Base-by-base conservation (phyloP, 2,888 invertebrate species). In the Euspilapteryx auroguttella region DNA sequence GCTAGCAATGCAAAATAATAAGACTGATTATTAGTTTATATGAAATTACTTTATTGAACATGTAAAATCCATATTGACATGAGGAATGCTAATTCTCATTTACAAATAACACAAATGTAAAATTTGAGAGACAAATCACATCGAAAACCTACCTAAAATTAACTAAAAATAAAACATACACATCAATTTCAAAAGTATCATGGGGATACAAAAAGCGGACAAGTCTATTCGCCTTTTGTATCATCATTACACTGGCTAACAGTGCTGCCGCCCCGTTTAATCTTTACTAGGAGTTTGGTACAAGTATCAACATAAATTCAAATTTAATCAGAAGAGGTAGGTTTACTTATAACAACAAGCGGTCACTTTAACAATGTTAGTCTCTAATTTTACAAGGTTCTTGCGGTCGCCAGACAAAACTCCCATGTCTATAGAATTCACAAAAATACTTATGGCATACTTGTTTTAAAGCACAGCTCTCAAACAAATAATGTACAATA, bases 31-130 rank as follows among this genome's bases (percentile, higher is more conserved):
- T n/a, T n/a, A n/a, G n/a, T n/a, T n/a, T 14, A 62, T 76, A 75
- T 63, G 76, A 77, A 77, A 76, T 75, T 76, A 75, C 71, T 73
- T 76, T 76, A 75, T 75, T 76, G 76, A 76, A 76, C 75, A 75
- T 77, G 76, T 77, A 75, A 75, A 77, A 69, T 68, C 71, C 69
- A 61, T 73, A 68, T 76, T 71, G 76, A 76, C 76, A 75, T 69
- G 73, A 76, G 77, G 76, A 77, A 77, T 77, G 76, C 75, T 75
- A 75, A 56, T 69, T 73, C 75, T 71, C 73, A 71, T 73, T 71
- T 68, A 76, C 63, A 77, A 71, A 65, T 71, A 75, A 77, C 73
- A 69, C 66, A 68, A 66, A 69, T 69, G 73, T 71, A 73, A 75
- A 71, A 73, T 69, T 71, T 66, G 52, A 71, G 73, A 71, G 73